Base-by-base conservation (phyloP, 2,888 invertebrate genomes). In the Drosophila paranaensis region DNA sequence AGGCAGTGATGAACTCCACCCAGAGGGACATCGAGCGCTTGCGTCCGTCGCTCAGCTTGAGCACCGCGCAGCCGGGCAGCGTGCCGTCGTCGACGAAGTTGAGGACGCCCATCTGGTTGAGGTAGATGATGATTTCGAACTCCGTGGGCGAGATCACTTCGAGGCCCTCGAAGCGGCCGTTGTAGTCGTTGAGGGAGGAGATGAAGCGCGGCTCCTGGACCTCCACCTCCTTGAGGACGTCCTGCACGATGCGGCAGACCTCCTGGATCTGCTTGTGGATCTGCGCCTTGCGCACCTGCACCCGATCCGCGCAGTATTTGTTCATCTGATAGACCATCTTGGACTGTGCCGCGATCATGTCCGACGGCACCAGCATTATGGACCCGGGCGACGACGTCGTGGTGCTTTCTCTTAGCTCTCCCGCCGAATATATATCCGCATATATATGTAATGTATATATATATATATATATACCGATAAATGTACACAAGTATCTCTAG, bases 41-140 rank as follows among this genome's bases (percentile, higher is more conserved):
- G 77, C 98, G 95, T 74, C 98, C 98, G 94, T 98, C 98, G 94
- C 97, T 97, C 43, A 98, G 94, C 93, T 98, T 98, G 54, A 98
- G 94, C 54, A 98, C 98, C 40, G 98, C 98, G 93, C 98, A 98
- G 27, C 98, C 98, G 3, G 97, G 97, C 81, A 98, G 93, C 0
- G 97, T 97, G 6, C 98, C 98, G 93, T 98, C 98, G 93, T 99
- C 98, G 58, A 98, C 98, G 92, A 98, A 99, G 93, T 98, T 99
- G 89, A 98, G 95, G n/a, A 99, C 98, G 2, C 98, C 98, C 98
- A 98, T 99, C 93, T 99, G 98, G 93, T 98, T 98, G 71, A 98
- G 94, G 92, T 98, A 98, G 81, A 98, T 96, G 79, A 98, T 97
- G 71, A 98, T 97, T 93, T 98, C 98, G 93, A 98, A 98, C 93